phyloP scores from a whole-genome alignment of 2,888 invertebrate species.

The Cataglyphis altisquamis region DNA sequence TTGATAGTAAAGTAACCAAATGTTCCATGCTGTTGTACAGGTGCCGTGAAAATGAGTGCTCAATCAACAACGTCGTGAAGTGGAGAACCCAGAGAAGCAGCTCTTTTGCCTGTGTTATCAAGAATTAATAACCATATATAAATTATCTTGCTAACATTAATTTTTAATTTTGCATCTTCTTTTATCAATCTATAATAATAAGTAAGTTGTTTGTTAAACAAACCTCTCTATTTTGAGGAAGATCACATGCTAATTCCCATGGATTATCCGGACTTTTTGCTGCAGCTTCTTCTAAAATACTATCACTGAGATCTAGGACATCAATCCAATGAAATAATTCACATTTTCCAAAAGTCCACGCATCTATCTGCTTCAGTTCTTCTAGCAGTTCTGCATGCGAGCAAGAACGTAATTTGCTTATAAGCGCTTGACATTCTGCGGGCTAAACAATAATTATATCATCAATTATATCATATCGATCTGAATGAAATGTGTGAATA shows the following conservation, averaged over 20 bases:
- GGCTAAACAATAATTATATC: conserved; percentile 85
- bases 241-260: conserved; percentile 92
- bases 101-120: conserved; percentile 88
- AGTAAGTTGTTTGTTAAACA: conserved; percentile 70
- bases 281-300: conserved; percentile 92
- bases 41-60: conserved; percentile 95
- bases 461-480: conserved; percentile 25
- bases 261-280: conserved; percentile 88
- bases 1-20: conserved; percentile 91
- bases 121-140: conserved; percentile 40
- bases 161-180: conserved; percentile 4
- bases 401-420: conserved; percentile 91
- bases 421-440: conserved; percentile 92
- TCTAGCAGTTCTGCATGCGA: conserved; percentile 89
- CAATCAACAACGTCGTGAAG: conserved; percentile 94
- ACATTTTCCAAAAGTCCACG: conserved; percentile 95
- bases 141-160: conserved; percentile 11
- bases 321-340: conserved; percentile 95
- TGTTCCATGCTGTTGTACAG: conserved; percentile 96
- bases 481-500: background rate
- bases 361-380: conserved; percentile 91
- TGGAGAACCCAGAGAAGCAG: conserved; percentile 92
- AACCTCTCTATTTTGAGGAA: conserved; percentile 89
- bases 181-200: background rate
- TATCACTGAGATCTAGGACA: conserved; percentile 92